A percentile compares a stretch with the other conserved stretches of the same genome.
These are phyloP conservation scores for Dasypolia templi DNA, from an alignment of 2,888 invertebrate species.

Conservation along the genomic window DNA sequence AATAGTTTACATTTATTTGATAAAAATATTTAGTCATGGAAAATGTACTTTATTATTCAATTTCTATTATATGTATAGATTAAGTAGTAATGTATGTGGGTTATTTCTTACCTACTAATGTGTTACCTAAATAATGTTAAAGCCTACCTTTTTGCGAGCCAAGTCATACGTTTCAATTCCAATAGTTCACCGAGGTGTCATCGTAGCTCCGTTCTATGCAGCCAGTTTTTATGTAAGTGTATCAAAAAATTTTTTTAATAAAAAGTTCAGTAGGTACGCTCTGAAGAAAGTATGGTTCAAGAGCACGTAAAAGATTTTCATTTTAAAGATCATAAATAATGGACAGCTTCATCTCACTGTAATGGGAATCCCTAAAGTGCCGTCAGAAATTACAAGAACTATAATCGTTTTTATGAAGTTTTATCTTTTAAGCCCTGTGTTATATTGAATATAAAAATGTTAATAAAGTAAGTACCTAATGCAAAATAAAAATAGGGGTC, in stretches of 20 bases:
- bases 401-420: conserved; percentile 47
- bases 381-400: conserved; percentile 64
- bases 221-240: conserved; percentile 29
- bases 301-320: conserved; percentile 66
- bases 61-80: no score
- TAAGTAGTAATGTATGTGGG: no score
- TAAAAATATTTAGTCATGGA: neutral
- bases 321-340: conserved; percentile 73
- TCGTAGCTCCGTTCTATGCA: conserved; percentile 7
- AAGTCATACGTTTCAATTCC: conserved; percentile 11
- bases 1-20: neutral
- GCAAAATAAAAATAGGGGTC: neutral
- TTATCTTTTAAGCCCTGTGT: conserved; percentile 16
- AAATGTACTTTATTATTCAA: neutral
- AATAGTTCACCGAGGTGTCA: neutral
- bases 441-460: conserved; percentile 15
- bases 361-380: conserved; percentile 64
- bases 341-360: conserved; percentile 68
- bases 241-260: conserved; percentile 54
- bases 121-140: neutral
- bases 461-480: neutral
- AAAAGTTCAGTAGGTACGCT: conserved; percentile 34
- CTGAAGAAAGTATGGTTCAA: conserved; percentile 27
- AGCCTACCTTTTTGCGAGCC: neutral
- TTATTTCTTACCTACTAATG: neutral